Conservation (phyloP, 2,888 invertebrate genomes). For the Heteromurus nitidus region DNA sequence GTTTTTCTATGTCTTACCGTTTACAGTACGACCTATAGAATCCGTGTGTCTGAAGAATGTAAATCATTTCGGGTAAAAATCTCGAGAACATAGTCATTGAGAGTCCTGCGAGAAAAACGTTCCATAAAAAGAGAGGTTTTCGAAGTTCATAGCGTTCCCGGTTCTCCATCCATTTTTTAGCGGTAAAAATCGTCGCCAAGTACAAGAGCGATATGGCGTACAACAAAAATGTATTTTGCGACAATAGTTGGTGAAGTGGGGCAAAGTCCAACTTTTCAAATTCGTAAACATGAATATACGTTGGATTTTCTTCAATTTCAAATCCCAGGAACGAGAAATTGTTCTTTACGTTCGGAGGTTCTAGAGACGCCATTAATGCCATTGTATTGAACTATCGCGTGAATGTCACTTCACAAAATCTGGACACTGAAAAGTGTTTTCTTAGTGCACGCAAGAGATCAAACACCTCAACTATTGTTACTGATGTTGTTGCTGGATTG, state of each 20-base stretch:
- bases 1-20: not conserved
- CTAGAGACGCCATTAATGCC: too few species aligned
- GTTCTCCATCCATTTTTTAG: not conserved
- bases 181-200: not conserved
- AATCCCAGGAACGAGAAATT: too few species aligned
- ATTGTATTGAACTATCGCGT: too few species aligned
- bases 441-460: too few species aligned
- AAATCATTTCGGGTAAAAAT: not conserved
- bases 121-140: constrained; percentile 3
- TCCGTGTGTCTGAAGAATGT: too few species aligned
- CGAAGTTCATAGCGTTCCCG: not conserved
- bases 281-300: not conserved
- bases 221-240: not conserved
- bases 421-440: too few species aligned
- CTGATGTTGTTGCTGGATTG: too few species aligned
- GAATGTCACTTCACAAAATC: too few species aligned
- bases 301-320: not conserved
- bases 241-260: not conserved
- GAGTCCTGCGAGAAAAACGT: not conserved
- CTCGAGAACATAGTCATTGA: not conserved
- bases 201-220: not conserved
- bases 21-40: too few species aligned
- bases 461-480: too few species aligned
- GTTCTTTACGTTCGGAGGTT: too few species aligned
- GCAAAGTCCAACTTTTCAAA: constrained; percentile 12